Percentiles rank a stretch among this genome's conserved stretches.
phyloP scores from a whole-genome alignment of 2,113 vertebrate genomes.

The Phaethornis superciliosus region DNA sequence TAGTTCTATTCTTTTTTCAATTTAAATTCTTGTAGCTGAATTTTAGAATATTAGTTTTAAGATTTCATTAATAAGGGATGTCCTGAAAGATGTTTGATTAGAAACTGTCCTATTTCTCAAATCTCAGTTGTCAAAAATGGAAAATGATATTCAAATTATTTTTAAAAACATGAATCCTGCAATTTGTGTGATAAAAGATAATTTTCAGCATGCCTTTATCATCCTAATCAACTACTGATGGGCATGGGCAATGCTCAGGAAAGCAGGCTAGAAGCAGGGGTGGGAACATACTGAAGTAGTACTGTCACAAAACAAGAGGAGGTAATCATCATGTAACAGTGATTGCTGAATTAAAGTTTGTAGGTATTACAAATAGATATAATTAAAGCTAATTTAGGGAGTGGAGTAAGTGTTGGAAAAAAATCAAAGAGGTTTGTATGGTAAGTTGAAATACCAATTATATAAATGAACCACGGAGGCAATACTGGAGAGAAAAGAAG shows the following conservation, averaged over 20 bases:
- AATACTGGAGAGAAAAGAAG: neutral
- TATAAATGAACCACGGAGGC: neutral
- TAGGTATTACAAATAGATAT: neutral
- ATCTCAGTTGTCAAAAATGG: neutral
- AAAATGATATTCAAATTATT: neutral
- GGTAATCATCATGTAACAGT: neutral
- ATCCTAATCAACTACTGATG: neutral
- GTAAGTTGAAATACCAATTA: neutral
- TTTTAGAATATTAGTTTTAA: neutral
- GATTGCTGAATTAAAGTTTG: neutral
- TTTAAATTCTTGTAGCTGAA: neutral
- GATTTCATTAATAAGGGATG: neutral
- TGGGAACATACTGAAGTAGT: neutral
- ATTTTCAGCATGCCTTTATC: neutral
- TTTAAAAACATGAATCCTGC: neutral
- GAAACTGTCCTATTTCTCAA: rapidly evolving
- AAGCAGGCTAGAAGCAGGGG: neutral
- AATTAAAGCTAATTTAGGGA: neutral
- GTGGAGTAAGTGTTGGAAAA: neutral
- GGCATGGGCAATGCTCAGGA: neutral
- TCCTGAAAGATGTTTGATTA: neutral
- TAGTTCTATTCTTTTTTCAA: neutral
- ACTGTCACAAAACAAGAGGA: neutral
- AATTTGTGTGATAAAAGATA: neutral
- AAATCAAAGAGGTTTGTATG: neutral